Base-by-base conservation (phyloP, 2,113 vertebrate genomes). In the Psephotus haematonotus region DNA sequence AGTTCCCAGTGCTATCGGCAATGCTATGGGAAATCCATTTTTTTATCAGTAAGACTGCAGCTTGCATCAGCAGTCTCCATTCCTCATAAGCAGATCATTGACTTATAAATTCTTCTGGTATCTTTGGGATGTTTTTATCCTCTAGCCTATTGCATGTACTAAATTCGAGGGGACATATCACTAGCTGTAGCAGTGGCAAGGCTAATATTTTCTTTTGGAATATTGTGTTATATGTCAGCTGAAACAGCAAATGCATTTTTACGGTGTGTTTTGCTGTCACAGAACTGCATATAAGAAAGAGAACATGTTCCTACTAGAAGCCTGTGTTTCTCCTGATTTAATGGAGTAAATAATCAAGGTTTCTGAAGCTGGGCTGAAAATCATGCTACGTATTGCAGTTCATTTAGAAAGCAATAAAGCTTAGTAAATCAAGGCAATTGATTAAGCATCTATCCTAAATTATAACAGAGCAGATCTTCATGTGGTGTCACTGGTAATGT, bases 11-110 rank as follows among this genome's bases (percentile, higher is more conserved):
- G 88, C 93, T 96, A 15, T 60, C 0, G 47, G 87, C 94, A 37
- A 28, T 91, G 95, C 92, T 94, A 85, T 90, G 88, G 87, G 93
- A 96, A 96, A 97, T 91, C 96, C 68, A 72, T 92, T 88, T 96
- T 96, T 97, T 96, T 92, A 95, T 97, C 91, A 95, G 95, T 71
- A 9, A 52, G 77, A 67, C 72, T 93, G 68, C 94, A 92, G 88
- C 95, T 90, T 95, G 90, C 82, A 84, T 97, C 95, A 88, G 85
- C 79, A 95, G 46, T 90, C 93, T 76, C 50, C 86, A 62, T 90
- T 96, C 96, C 88, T 92, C 81, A 55, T 92, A 92, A 88, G 95
- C 90, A 84, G n/a, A 96, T 94, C 92, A 69, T 27, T 95, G 86
- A 92, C 93, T 93, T 95, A 94, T 95, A 92, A 96, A 94, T 86